These are phyloP conservation scores for Heliconius cydno DNA, from an alignment of 2,888 invertebrate species.

Conservation along the genomic window DNA sequence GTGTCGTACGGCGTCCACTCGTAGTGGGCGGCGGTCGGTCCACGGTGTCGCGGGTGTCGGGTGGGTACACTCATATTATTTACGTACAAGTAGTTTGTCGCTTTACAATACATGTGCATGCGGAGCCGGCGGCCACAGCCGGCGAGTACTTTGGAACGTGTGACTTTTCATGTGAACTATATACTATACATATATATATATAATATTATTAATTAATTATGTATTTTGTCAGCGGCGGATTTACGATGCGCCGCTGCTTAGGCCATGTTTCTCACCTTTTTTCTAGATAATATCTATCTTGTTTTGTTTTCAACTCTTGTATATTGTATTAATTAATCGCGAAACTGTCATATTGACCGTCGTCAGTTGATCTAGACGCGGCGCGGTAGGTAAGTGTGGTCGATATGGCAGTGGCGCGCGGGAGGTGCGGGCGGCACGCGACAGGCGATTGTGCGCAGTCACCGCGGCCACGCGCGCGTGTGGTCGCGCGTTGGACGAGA, in stretches of 20 bases:
- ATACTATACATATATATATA: background rate
- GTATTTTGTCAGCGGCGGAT: conserved; percentile 42
- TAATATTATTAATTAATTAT: conserved; percentile 6
- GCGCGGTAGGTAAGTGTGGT: conserved; percentile 14
- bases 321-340: conserved; percentile 18
- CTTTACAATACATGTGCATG: conserved; percentile 78
- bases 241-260: conserved; percentile 18
- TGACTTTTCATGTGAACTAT: conserved; percentile 80
- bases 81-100: conserved; percentile 82
- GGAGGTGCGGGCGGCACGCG: conserved; percentile 29
- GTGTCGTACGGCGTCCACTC: conserved; percentile 70
- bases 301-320: conserved; percentile 29
- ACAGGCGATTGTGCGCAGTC: conserved; percentile 44
- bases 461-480: conserved; percentile 34
- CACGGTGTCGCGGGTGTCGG: conserved; percentile 54
- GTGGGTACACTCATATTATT: conserved; percentile 80
- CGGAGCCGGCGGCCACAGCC: conserved; percentile 54
- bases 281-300: conserved; percentile 28
- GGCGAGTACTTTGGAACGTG: conserved; percentile 75
- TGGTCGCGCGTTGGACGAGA: conserved; percentile 42
- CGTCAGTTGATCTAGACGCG: too few relatives aligned
- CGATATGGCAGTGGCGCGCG: background rate
- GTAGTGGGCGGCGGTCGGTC: conserved; percentile 79
- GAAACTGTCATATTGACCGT: background rate
- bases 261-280: conserved; percentile 26